Evolutionary conservation across 2,888 invertebrate species (phyloP).

Genomic region (Flexamia atlantica): DNA sequence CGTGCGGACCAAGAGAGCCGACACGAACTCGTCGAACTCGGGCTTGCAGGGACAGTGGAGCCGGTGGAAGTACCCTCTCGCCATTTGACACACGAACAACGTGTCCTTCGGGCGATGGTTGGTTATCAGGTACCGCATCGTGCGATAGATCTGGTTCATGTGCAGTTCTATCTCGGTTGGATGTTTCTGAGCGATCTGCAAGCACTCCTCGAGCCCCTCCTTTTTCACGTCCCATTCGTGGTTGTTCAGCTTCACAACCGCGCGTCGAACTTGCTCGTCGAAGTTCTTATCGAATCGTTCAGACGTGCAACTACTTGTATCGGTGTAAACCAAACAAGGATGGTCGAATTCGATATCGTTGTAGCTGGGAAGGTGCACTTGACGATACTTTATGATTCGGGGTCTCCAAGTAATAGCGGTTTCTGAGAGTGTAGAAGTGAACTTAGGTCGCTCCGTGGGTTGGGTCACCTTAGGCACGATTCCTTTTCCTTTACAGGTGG

Average conservation of each 20-base stretch:
- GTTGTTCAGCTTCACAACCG: neutral
- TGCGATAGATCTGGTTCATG: conserved; percentile 11
- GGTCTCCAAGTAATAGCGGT: neutral
- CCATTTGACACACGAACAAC: neutral
- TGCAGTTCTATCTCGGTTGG: neutral
- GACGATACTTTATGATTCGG: neutral
- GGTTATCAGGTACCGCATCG: neutral
- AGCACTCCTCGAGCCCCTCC: neutral
- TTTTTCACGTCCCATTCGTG: neutral
- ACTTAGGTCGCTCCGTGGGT: neutral
- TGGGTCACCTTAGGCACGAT: neutral
- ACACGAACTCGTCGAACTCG: conserved; percentile 5
- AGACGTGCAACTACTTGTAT: neutral
- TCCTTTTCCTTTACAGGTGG: neutral
- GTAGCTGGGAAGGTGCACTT: neutral
- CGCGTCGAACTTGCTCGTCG: neutral
- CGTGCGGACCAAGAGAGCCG: neutral
- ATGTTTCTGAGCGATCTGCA: neutral
- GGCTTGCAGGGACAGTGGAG: neutral
- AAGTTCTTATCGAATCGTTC: neutral
- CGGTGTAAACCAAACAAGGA: neutral
- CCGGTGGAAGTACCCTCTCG: neutral
- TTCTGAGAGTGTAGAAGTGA: neutral
- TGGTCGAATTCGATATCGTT: neutral
- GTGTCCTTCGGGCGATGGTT: neutral